A percentile compares a stretch with the other conserved stretches of the same genome.
Conservation (phyloP, 2,888 invertebrate genomes). For the Acronicta aceris region DNA sequence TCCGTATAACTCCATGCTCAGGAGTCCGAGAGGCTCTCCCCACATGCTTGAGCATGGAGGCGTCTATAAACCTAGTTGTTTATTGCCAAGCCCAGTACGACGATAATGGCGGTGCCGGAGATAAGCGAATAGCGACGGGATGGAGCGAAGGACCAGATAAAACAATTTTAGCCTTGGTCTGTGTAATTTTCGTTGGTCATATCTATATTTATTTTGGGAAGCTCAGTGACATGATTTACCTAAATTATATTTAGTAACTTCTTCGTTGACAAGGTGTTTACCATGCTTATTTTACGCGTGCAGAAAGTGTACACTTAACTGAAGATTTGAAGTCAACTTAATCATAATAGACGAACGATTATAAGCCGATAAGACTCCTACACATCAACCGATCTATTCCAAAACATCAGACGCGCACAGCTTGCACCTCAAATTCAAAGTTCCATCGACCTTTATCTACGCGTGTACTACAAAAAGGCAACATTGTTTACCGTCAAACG, state of each 20-base stretch:
- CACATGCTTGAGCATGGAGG: constrained; percentile 52
- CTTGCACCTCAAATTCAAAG: constrained; percentile 8
- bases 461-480: constrained; percentile 27
- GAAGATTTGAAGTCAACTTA: background rate
- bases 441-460: constrained; percentile 24
- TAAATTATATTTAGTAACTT: no score
- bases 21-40: constrained; percentile 23
- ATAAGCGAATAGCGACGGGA: constrained; percentile 28
- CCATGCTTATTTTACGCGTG: no score
- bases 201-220: constrained; percentile 8
- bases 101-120: constrained; percentile 23
- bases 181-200: constrained; percentile 28
- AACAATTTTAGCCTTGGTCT: constrained; percentile 8
- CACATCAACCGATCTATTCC: background rate
- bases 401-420: background rate
- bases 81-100: constrained; percentile 59
- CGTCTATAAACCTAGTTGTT: constrained; percentile 67
- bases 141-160: constrained; percentile 32
- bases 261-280: no score
- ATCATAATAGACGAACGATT: background rate
- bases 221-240: background rate
- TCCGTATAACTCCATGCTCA: constrained; percentile 37
- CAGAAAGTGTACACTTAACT: no score
- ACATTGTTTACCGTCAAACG: constrained; percentile 34
- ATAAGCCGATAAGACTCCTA: background rate